Evolutionary conservation across 2,888 invertebrate genomes (phyloP).

Genomic region (Sussaba pulchella): DNA sequence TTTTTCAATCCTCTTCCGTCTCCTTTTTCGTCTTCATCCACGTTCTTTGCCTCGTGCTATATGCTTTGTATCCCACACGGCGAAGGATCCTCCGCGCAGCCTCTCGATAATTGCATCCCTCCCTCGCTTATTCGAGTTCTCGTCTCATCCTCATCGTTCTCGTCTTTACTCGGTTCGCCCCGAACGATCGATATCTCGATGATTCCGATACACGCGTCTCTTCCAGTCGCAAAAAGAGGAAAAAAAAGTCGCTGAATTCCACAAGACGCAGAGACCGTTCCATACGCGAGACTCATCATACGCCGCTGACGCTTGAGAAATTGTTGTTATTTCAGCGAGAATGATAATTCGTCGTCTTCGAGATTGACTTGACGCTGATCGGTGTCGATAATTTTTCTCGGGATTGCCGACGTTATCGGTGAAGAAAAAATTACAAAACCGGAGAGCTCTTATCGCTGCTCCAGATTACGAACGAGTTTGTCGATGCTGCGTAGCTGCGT

Average conservation of each 20-base stretch:
- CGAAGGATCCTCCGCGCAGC: conserved; percentile 48
- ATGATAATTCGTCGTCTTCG: conserved; percentile 24
- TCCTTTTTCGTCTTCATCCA: conserved; percentile 28
- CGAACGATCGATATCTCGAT: conserved; percentile 72
- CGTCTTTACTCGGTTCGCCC: conserved; percentile 15
- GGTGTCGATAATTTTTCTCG: conserved; percentile 39
- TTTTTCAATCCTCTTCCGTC: conserved; percentile 28
- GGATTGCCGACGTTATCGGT: background rate
- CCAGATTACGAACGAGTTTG: conserved; percentile 68
- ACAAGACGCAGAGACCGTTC: background rate
- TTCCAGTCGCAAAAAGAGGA: background rate
- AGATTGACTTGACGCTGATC: conserved; percentile 15
- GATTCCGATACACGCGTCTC: conserved; percentile 60
- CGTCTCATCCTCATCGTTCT: conserved; percentile 15
- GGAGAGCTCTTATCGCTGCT: conserved; percentile 67
- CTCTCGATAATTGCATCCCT: conserved; percentile 71
- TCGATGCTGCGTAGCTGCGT: conserved; percentile 51
- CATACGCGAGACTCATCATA: background rate
- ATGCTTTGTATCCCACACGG: conserved; percentile 43
- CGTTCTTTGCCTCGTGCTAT: conserved; percentile 10
- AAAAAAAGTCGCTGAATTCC: conserved; percentile 12
- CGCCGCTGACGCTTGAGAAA: conserved; percentile 8
- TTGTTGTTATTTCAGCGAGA: background rate
- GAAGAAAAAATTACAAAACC: background rate
- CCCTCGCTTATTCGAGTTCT: conserved; percentile 62